Evolutionary conservation across 2,113 vertebrate genomes (phyloP), one percentile per base, ranked within the genome.

Genomic region (Solea solea): DNA sequence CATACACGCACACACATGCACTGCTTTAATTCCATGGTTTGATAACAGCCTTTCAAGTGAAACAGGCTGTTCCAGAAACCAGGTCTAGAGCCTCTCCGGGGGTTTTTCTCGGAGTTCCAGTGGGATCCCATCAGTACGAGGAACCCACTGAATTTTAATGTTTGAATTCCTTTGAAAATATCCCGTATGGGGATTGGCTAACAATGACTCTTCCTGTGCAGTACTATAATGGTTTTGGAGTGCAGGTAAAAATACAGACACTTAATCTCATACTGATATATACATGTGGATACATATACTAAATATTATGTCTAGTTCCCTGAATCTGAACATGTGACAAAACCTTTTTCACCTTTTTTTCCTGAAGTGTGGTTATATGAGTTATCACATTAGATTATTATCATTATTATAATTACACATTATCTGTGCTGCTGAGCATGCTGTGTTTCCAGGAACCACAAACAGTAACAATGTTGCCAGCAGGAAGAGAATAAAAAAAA

Each of bases 51-150:
- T 61, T 45, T 40, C 34, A 6, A 41, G 25, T 68, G 51, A 40
- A 54, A 60, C 7, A 1, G 54, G 41, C 9, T 0, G 28, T 8
- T 71, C 27, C 27, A 2, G 12, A 56, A 64, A 14, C 2, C 7
- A 27, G 62, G 27, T 51, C 44, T 50, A 21, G 8, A 56, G 54
- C 51, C 9, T 65, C 74, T 14, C 25, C 1, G 41, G 67, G 52
- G 67, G 52, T 7, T 14, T 13, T 66, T 8, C 28, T 7, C 9
- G 11, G 7, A 16, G 39, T 8, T 76, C 61, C 56, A 25, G n/a
- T 27, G 70, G 74, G 68, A 63, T 11, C 39, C 56, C 13, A 67
- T 75, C 53, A 62, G 51, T 51, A 55, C 25, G n/a, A 65, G 59
- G 34, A 74, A 28, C 27, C 0, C 0, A 0, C 11, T 62, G 42